A percentile compares a stretch with the other conserved stretches of the same genome.
phyloP scores from a whole-genome alignment of 2,797 vertebrate species.

The Thripadectes ignobilis region DNA sequence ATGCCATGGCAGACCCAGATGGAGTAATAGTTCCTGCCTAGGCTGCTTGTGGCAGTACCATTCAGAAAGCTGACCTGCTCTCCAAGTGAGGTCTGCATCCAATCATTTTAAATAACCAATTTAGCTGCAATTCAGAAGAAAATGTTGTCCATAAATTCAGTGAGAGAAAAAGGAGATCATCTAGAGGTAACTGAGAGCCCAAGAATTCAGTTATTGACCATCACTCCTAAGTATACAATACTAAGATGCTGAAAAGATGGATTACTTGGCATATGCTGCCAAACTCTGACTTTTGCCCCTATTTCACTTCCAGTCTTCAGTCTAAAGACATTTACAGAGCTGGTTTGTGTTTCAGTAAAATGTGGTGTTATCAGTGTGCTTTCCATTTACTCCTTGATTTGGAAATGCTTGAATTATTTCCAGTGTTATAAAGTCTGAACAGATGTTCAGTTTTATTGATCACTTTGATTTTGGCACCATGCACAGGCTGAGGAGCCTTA shows the following conservation, averaged over 20 bases:
- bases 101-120: not conserved
- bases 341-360: not conserved
- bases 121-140: not conserved
- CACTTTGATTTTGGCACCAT: not conserved
- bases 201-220: not conserved
- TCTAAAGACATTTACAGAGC: not conserved
- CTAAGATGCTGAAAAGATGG: not conserved
- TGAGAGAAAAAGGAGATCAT: not conserved
- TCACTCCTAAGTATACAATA: no score
- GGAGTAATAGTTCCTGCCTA: not conserved
- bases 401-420: not conserved
- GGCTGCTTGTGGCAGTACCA: not conserved
- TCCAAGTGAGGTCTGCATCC: not conserved
- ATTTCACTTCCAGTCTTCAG: not conserved
- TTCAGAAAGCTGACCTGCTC: not conserved
- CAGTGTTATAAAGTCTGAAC: not conserved
- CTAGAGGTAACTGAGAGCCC: not conserved
- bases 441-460: not conserved
- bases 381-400: not conserved
- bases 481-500: not conserved
- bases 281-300: not conserved
- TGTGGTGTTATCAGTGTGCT: not conserved
- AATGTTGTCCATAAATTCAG: fast-evolving
- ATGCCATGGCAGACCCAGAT: fast-evolving
- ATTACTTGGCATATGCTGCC: not conserved